A percentile compares a stretch with the other conserved stretches of the same genome.
Evolutionary conservation across 2,113 vertebrate genomes (phyloP).

Genomic region (Esox niger): DNA sequence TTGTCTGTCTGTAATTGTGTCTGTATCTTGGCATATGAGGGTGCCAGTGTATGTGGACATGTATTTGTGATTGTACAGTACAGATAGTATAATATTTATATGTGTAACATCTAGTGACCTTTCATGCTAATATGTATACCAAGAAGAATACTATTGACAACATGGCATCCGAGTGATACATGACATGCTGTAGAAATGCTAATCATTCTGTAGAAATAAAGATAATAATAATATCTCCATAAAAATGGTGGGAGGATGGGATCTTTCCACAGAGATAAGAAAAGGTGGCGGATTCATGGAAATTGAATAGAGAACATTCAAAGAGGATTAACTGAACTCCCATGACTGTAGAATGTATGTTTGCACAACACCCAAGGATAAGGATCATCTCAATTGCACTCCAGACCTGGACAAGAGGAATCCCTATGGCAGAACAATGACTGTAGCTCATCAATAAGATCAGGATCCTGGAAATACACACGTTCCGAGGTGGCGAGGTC

Average conservation of each 20-base stretch:
- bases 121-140: conserved; percentile 47
- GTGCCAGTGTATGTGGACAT: conserved; percentile 29
- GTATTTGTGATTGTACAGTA: conserved; percentile 43
- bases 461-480: too few species aligned
- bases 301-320: too few species aligned
- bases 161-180: conserved; percentile 33
- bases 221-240: conserved; percentile 12
- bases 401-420: too few species aligned
- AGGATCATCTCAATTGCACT: too few species aligned
- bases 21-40: conserved; percentile 36
- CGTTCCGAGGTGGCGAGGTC: too few species aligned
- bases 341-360: too few species aligned
- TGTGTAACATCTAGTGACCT: conserved; percentile 45
- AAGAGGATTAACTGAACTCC: too few species aligned
- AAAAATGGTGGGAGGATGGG: background rate
- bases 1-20: background rate
- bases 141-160: conserved; percentile 41
- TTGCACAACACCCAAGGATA: too few species aligned
- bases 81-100: too few species aligned
- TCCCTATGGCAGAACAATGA: too few species aligned
- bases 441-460: too few species aligned
- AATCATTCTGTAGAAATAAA: conserved; percentile 21
- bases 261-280: background rate
- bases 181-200: conserved; percentile 16
- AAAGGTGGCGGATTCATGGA: background rate